Evolutionary conservation across 2,113 vertebrate genomes (phyloP).

Genomic region (Taxidea taxus): DNA sequence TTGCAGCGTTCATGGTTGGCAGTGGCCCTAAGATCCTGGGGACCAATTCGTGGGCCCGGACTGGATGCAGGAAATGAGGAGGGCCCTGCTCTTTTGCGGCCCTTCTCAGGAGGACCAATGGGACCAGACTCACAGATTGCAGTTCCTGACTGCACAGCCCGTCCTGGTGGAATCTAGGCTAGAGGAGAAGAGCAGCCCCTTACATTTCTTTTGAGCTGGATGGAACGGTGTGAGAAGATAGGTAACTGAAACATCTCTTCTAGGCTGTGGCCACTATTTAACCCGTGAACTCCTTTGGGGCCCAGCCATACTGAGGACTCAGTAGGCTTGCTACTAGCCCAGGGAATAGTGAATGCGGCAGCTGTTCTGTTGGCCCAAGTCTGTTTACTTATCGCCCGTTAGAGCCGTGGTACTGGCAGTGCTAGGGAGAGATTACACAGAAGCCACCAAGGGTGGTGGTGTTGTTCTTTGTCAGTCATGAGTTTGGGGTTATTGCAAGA

Average conservation of each 20-base stretch:
- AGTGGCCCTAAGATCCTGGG: constrained; percentile 41
- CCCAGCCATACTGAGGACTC: constrained; percentile 10
- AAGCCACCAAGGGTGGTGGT: not conserved
- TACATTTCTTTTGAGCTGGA: constrained; percentile 6
- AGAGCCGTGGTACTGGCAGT: not conserved
- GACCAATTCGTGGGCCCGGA: not conserved
- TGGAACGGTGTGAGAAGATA: not conserved
- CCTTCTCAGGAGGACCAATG: constrained; percentile 60
- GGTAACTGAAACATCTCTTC: not conserved
- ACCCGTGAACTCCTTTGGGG: not conserved
- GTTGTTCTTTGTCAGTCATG: constrained; percentile 21
- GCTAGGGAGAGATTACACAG: not conserved
- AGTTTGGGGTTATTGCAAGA: not conserved
- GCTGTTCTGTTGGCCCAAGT: constrained; percentile 24
- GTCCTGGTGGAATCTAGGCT: constrained; percentile 69
- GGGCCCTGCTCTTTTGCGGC: not conserved
- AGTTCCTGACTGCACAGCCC: not conserved
- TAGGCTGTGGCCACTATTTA: not conserved
- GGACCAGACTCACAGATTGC: constrained; percentile 43
- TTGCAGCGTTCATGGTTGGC: constrained; percentile 13
- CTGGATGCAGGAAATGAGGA: not conserved
- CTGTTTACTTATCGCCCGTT: constrained; percentile 5
- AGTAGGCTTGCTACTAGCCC: not conserved
- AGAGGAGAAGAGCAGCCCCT: constrained; percentile 50
- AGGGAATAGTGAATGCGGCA: not conserved